Evolutionary conservation across 2,113 vertebrate species (phyloP).

Genomic region (Mus spicilegus): DNA sequence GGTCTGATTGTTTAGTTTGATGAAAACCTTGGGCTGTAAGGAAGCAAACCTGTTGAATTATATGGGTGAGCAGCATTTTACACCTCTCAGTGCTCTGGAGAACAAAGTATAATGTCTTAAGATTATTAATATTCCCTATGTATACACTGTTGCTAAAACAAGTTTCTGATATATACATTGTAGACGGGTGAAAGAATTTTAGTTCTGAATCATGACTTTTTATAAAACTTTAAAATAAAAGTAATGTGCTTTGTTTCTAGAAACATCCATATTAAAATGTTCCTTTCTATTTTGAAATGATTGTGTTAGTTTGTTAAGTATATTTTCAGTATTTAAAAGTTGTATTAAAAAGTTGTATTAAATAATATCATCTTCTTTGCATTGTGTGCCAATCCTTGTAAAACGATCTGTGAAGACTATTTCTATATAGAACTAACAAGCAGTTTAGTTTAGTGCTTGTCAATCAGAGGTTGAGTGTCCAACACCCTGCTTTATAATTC

Average conservation of each 20-base stretch:
- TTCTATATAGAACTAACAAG: neutral
- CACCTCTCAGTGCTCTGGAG: neutral
- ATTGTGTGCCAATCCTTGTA: constrained; percentile 24
- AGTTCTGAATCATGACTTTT: constrained; percentile 14
- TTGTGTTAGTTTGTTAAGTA: neutral
- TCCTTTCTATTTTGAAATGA: constrained; percentile 18
- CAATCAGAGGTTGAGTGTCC: neutral
- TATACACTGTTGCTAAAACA: neutral
- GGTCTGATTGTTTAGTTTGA: neutral
- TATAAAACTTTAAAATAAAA: constrained; percentile 45
- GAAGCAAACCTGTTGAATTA: neutral
- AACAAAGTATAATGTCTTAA: neutral
- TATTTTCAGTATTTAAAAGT: constrained; percentile 32
- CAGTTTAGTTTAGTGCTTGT: neutral
- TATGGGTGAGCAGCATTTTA: neutral
- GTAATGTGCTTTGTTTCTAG: constrained; percentile 2
- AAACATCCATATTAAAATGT: neutral
- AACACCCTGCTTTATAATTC: neutral
- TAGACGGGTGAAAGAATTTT: neutral
- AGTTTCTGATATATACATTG: neutral
- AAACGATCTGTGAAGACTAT: neutral
- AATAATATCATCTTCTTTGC: neutral
- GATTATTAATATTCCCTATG: neutral
- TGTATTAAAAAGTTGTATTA: constrained; percentile 10
- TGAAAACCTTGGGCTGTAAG: neutral